Conservation (phyloP, 2,113 vertebrate genomes). For the Argyrosomus japonicus region DNA sequence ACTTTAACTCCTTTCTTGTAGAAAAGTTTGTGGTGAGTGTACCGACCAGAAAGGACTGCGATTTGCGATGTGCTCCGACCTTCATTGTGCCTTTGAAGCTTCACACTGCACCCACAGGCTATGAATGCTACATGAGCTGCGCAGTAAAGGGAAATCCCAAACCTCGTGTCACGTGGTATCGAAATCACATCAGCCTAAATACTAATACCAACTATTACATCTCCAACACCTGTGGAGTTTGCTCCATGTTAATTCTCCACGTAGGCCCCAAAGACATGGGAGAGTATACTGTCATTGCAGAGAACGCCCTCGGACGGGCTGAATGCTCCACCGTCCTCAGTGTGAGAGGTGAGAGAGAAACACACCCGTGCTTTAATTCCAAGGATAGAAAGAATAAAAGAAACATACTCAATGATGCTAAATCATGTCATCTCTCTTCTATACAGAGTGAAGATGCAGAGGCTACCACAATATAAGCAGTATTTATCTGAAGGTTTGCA, state of each 20-base stretch:
- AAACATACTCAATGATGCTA: neutral
- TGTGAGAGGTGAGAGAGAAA: slow-evolving; percentile 82
- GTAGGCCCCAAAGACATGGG: slow-evolving; percentile 86
- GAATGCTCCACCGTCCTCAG: slow-evolving; percentile 85
- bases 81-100: slow-evolving; percentile 87
- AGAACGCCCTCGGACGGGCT: slow-evolving; percentile 83
- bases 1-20: slow-evolving; percentile 52
- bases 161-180: slow-evolving; percentile 89
- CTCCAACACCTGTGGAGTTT: slow-evolving; percentile 88
- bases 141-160: slow-evolving; percentile 87
- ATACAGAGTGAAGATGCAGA: slow-evolving; percentile 74
- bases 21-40: slow-evolving; percentile 75
- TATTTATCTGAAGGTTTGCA: neutral
- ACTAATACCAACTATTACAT: slow-evolving; percentile 81
- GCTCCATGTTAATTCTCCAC: slow-evolving; percentile 86
- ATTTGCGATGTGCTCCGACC: slow-evolving; percentile 81
- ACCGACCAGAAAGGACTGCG: slow-evolving; percentile 70
- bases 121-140: slow-evolving; percentile 90
- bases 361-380: neutral
- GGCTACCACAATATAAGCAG: neutral
- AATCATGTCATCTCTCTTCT: slow-evolving; percentile 8
- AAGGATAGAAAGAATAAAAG: neutral
- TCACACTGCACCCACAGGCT: slow-evolving; percentile 86
- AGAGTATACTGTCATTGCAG: slow-evolving; percentile 84
- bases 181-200: slow-evolving; percentile 84